Evolutionary conservation across 2,797 vertebrate genomes (phyloP).

Genomic region (Danio albolineatus): DNA sequence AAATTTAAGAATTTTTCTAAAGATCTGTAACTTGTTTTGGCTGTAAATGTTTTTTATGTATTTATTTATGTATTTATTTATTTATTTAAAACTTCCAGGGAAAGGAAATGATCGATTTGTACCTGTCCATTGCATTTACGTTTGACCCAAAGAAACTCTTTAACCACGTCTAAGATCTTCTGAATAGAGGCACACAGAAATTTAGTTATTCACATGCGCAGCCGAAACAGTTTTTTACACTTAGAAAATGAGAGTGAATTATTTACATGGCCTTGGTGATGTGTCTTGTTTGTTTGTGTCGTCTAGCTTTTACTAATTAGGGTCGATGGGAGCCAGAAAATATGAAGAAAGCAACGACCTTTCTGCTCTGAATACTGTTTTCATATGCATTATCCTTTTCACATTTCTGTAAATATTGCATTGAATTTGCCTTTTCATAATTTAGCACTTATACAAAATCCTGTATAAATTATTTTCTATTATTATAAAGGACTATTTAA

Average conservation of each 20-base stretch:
- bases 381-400: background rate
- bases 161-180: background rate
- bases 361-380: constrained; percentile 24
- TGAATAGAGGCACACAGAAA: background rate
- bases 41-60: background rate
- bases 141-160: background rate
- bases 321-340: constrained; percentile 32
- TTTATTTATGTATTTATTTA: too few species aligned
- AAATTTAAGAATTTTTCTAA: too few species aligned
- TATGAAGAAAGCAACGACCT: constrained; percentile 25
- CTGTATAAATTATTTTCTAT: background rate
- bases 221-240: constrained; percentile 17
- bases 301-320: constrained; percentile 41
- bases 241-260: constrained; percentile 50
- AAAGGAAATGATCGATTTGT: background rate
- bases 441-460: background rate
- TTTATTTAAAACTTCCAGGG: background rate
- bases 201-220: constrained; percentile 4
- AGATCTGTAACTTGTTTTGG: background rate
- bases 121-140: background rate
- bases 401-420: background rate
- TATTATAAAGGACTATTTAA: background rate
- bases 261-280: constrained; percentile 54
- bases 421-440: background rate
- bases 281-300: constrained; percentile 45